Evolutionary conservation across 2,113 vertebrate genomes (phyloP), one percentile per base, ranked within the genome.

Genomic region (Synchiropus splendidus): DNA sequence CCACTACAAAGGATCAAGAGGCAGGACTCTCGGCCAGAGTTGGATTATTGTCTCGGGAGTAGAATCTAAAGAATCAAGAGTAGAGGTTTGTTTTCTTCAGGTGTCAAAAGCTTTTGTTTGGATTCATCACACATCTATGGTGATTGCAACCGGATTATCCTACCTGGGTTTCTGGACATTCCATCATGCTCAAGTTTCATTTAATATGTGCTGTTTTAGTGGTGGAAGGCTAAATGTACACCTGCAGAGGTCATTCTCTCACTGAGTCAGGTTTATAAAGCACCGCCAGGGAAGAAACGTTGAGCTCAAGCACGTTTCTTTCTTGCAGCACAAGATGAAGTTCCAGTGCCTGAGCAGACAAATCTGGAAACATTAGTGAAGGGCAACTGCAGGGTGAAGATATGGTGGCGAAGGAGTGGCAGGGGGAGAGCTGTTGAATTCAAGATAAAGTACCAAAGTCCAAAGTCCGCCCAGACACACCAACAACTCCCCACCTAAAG

Each of bases 1-100:
- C 61, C 41, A 21, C 47, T 61, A 83, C 76, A 82, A 75, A 78
- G 60, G 75, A 79, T 75, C 61, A 81, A 80, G 72, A 54, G 57
- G 38, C 35, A 31, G 58, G 56, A 48, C 58, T 51, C 54, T 69
- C 40, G 37, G 46, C 51, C 74, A 76, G 60, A 61, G 14, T 2
- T 17, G 50, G 79, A 74, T 84, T 79, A 79, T 64, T 49, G 49
- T 57, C 48, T 69, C 42, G 44, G 54, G 52, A 71, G 46, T 39
- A 27, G 42, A 48, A 56, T 63, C 56, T 43, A 31, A 41, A 66
- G 66, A 61, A 66, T 58, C 48, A 14, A 13, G 51, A 16, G 34
- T 37, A 37, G 27, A 55, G 53, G 51, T 49, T 47, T 49, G 39
- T 52, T 68, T 74, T 66, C 43, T 41, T 30, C 48, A 68, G 61